Conservation (phyloP, 1,140 invertebrate genomes). For the Conus betulinus region DNA sequence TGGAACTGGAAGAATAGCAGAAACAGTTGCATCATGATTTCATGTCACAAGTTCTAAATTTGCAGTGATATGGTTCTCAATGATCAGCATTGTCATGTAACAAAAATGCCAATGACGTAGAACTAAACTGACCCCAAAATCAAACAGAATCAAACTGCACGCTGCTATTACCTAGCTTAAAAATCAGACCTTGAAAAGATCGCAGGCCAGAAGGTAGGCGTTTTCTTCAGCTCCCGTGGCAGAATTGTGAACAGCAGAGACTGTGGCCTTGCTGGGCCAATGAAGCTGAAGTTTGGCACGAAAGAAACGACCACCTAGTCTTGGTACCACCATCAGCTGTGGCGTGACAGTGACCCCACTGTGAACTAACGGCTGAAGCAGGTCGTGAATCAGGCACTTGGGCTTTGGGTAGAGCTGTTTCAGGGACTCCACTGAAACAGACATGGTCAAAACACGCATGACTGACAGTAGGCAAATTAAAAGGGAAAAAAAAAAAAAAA, state of each 20-base stretch:
- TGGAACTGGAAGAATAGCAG: too few relatives aligned
- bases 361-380: conserved; percentile 40
- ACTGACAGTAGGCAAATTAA: too few relatives aligned
- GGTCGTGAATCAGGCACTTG: conserved; percentile 39
- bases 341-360: conserved; percentile 26
- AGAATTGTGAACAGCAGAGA: conserved; percentile 36
- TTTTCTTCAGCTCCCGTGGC: conserved; percentile 42
- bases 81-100: not conserved
- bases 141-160: not conserved
- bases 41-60: not conserved
- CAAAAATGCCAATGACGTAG: not conserved
- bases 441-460: too few relatives aligned
- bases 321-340: not conserved
- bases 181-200: conserved; percentile 29
- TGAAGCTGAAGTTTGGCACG: conserved; percentile 37
- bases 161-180: not conserved
- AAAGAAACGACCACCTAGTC: conserved; percentile 28
- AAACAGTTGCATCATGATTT: not conserved
- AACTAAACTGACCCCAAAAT: not conserved
- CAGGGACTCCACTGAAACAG: conserved; percentile 18
- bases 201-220: conserved; percentile 49
- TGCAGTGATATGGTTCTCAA: not conserved
- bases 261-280: conserved; percentile 42
- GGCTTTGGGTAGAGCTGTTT: conserved; percentile 43
- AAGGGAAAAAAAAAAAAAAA: too few relatives aligned